Evolutionary conservation across 2,113 vertebrate genomes (phyloP), one percentile per base, ranked within the genome.

Genomic region (Heteronetta atricapilla): DNA sequence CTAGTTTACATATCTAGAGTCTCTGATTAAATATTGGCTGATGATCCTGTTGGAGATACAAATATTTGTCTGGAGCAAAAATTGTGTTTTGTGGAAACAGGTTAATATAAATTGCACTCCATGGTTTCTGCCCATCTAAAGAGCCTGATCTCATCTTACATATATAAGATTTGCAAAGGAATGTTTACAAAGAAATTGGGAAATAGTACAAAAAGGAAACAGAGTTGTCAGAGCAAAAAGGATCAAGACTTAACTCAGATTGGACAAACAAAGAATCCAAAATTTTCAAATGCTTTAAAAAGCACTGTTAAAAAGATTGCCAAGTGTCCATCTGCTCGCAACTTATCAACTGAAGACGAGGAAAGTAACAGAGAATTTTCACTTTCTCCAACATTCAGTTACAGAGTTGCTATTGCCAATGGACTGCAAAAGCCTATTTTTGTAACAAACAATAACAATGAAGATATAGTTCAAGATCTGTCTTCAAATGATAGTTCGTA

Each of bases 121-220:
- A 99, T 99, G 99, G 99, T 99, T 99, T 98, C 99, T 98, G 97
- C 97, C 95, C 97, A 99, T 96, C 98, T 99, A 94, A 98, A 98
- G 98, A 99, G 97, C 96, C 98, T 99, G 92, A 97, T 98, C 98
- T 98, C 98, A 94, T 98, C 97, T 97, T 99, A 98, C 97, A 98
- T 99, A 97, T 96, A 98, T 97, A 99, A 99, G 98, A 98, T 99
- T 99, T 99, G 98, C 98, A 99, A 99, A 99, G 99, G 99, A 99
- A 99, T 99, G 99, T 99, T 99, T 98, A 99, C 99, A 99, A 99
- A 99, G 99, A 99, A 99, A 99, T 96, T 96, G 98, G 99, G 98
- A 96, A 99, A 98, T 98, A 98, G 98, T 98, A 99, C 98, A 92
- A 99, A 98, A 98, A 99, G 98, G 98, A 99, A 98, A 98, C 99